Percentiles rank a stretch among this genome's conserved stretches.
phyloP scores from a whole-genome alignment of 2,113 vertebrate species.

The Pteruthius melanotis region DNA sequence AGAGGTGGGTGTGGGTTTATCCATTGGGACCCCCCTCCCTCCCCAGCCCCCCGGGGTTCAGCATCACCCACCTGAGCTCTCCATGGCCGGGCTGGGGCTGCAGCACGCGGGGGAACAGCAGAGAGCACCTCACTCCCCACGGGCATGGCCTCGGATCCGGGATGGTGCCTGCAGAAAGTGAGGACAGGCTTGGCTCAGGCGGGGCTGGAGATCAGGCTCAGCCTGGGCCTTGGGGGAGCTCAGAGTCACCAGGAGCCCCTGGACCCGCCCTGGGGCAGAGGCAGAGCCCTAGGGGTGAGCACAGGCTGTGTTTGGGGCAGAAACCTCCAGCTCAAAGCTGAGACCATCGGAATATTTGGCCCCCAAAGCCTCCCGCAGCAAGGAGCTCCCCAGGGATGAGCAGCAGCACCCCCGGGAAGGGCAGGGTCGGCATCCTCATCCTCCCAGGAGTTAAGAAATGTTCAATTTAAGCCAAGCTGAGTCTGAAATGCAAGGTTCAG shows the following conservation, averaged over 20 bases:
- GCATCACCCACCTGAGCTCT: slow-evolving; percentile 37
- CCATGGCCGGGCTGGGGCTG: slow-evolving; percentile 12
- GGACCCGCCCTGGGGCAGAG: background rate
- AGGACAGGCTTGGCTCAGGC: accelerated
- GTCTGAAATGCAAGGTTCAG: background rate
- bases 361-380: background rate
- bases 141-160: slow-evolving; percentile 20
- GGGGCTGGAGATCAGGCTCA: too few relatives aligned
- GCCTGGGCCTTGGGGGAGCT: accelerated
- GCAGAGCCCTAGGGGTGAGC: background rate
- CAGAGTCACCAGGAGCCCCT: accelerated
- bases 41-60: accelerated
- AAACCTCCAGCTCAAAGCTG: background rate
- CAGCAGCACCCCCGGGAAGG: background rate
- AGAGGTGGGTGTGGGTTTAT: background rate
- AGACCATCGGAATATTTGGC: background rate
- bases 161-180: background rate
- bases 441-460: background rate
- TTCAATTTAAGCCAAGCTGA: background rate
- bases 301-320: background rate
- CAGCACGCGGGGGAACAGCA: accelerated
- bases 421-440: accelerated
- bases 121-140: background rate
- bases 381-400: background rate
- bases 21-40: accelerated